A percentile compares a stretch with the other conserved stretches of the same genome.
These are phyloP conservation scores for Nephotettix cincticeps DNA, from an alignment of 1,140 invertebrate species.

Conservation along the genomic window DNA sequence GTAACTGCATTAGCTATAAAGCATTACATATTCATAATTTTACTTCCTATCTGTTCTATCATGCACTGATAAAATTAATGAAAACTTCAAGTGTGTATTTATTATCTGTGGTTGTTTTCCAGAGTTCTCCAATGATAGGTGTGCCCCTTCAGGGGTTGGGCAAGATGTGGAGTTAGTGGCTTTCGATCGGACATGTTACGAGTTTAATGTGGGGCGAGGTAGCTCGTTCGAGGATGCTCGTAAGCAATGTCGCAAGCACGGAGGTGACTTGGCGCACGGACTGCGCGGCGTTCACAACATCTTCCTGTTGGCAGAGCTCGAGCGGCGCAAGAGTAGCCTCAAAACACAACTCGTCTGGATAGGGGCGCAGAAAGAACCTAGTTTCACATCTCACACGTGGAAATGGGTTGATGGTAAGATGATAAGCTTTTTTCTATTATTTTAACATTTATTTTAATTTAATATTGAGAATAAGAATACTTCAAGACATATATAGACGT, in stretches of 20 bases:
- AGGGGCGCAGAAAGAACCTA: slow-evolving; percentile 83
- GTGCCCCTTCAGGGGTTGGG: slow-evolving; percentile 64
- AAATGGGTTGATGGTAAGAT: slow-evolving; percentile 84
- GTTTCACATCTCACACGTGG: slow-evolving; percentile 79
- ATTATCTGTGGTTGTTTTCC: no score
- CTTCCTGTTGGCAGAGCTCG: slow-evolving; percentile 77
- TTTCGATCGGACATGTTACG: slow-evolving; percentile 85
- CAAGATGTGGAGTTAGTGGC: slow-evolving; percentile 73
- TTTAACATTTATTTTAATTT: no score
- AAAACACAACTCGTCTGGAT: slow-evolving; percentile 90
- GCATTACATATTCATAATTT: no score
- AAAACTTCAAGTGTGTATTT: no score
- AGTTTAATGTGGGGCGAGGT: slow-evolving; percentile 78
- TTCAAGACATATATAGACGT: no score
- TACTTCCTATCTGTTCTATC: no score
- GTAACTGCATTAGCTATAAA: no score
- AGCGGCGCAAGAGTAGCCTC: slow-evolving; percentile 70
- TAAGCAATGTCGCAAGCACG: slow-evolving; percentile 63
- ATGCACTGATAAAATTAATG: no score
- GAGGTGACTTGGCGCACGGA: slow-evolving; percentile 79
- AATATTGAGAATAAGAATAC: no score
- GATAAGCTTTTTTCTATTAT: no score
- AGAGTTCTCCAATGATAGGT: slow-evolving; percentile 82
- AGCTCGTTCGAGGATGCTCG: slow-evolving; percentile 78
- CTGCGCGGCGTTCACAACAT: slow-evolving; percentile 53